These are phyloP conservation scores for Echinometra lucunter DNA, from an alignment of 53 echinoderm and acorn worm genomes.

Conservation along the genomic window DNA sequence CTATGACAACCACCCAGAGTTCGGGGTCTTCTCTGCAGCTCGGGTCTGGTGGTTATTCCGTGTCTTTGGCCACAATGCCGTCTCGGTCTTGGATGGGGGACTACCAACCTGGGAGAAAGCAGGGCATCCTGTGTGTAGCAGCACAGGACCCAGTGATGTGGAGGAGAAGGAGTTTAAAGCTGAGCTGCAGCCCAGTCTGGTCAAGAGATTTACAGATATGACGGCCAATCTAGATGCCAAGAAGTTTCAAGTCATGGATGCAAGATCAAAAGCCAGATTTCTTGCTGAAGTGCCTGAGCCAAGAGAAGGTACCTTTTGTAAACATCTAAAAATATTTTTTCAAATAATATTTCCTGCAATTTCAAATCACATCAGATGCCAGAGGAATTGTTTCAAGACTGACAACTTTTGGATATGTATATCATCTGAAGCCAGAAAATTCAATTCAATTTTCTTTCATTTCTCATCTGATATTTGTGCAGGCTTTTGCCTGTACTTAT, in stretches of 20 bases:
- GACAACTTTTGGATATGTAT: too few species aligned
- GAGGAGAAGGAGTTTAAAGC: slow-evolving; percentile 77
- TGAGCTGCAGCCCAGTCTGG: slow-evolving; percentile 72
- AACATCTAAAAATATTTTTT: too few species aligned
- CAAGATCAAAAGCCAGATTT: slow-evolving; percentile 79
- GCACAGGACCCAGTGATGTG: slow-evolving; percentile 63
- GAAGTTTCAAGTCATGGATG: slow-evolving; percentile 92
- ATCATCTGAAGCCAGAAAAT: too few species aligned
- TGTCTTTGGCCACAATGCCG: slow-evolving; percentile 83
- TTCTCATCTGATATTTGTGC: too few species aligned
- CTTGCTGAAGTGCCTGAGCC: slow-evolving; percentile 80
- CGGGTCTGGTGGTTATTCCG: slow-evolving; percentile 96
- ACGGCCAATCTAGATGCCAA: slow-evolving; percentile 73
- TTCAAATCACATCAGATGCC: too few species aligned
- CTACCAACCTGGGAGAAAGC: slow-evolving; percentile 83
- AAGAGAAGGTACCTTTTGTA: slow-evolving; percentile 78
- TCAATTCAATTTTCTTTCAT: too few species aligned
- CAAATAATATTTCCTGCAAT: too few species aligned
- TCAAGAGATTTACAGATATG: slow-evolving; percentile 87
- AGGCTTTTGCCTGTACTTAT: too few species aligned
- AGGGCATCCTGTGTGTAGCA: slow-evolving; percentile 72
- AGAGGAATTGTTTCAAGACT: too few species aligned
- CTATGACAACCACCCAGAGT: slow-evolving; percentile 84
- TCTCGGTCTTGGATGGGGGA: slow-evolving; percentile 91
- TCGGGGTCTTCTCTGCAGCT: slow-evolving; percentile 86